A percentile compares a stretch with the other conserved stretches of the same genome.
Evolutionary conservation across 2,113 vertebrate genomes (phyloP).

Genomic region (Melierax canorus): DNA sequence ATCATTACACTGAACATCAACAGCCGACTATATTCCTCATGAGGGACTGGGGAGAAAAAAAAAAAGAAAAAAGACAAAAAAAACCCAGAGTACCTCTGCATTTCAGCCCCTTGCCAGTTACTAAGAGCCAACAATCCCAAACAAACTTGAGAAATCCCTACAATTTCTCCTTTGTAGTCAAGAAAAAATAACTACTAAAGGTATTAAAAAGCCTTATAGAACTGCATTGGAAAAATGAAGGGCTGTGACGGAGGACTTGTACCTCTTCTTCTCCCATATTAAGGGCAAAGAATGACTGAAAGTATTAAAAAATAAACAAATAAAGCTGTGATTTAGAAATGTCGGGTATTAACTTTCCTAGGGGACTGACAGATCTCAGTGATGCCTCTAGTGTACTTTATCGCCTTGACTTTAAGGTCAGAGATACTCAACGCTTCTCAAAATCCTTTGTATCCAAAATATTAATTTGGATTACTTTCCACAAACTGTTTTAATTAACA

Average conservation of each 20-base stretch:
- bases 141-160: neutral
- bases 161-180: neutral
- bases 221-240: neutral
- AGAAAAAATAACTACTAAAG: neutral
- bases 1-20: neutral
- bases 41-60: neutral
- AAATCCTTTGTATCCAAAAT: neutral
- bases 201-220: neutral
- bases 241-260: neutral
- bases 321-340: neutral
- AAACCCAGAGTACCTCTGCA: neutral
- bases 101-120: neutral
- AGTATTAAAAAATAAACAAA: neutral
- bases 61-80: neutral
- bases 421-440: neutral
- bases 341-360: neutral
- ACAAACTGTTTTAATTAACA: neutral
- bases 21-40: neutral
- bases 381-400: neutral
- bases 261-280: neutral
- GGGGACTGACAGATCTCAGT: neutral
- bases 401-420: neutral
- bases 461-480: neutral
- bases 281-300: neutral
- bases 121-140: neutral